Evolutionary conservation across 2,797 vertebrate species (phyloP).

Genomic region (Spheniscus humboldti): DNA sequence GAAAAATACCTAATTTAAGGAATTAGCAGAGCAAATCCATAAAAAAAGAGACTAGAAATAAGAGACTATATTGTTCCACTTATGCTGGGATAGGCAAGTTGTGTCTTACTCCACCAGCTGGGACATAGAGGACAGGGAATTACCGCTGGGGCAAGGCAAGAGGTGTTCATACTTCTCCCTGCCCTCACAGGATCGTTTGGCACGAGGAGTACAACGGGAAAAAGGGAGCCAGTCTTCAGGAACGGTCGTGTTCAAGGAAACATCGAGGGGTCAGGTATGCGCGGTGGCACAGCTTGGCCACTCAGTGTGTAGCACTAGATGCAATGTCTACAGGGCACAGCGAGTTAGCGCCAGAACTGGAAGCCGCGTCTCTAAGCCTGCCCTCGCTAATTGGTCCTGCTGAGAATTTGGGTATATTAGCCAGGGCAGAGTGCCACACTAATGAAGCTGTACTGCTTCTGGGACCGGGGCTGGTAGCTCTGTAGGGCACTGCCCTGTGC

Average conservation of each 20-base stretch:
- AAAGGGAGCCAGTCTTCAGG: not conserved
- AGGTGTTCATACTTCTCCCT: accelerated
- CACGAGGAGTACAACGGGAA: accelerated
- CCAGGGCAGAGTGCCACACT: constrained; percentile 17
- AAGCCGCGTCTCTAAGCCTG: not conserved
- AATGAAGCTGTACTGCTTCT: not conserved
- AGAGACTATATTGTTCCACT: not conserved
- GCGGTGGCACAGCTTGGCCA: not conserved
- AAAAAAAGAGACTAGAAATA: not conserved
- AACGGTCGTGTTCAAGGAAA: not conserved
- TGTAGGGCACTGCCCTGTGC: not conserved
- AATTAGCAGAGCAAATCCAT: constrained; percentile 36
- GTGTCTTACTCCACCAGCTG: not conserved
- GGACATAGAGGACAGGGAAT: not conserved
- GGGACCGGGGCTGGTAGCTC: not conserved
- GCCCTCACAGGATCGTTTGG: accelerated
- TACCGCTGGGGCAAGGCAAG: not conserved
- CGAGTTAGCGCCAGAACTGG: not conserved
- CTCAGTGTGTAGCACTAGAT: not conserved
- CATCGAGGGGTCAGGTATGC: not conserved
- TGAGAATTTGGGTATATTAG: not conserved
- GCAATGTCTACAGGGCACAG: not conserved
- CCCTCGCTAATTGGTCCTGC: constrained; percentile 14
- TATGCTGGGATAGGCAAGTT: not conserved
- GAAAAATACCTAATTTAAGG: constrained; percentile 42